Conservation (phyloP, 2,888 invertebrate species). For the Sesamia inferens region DNA sequence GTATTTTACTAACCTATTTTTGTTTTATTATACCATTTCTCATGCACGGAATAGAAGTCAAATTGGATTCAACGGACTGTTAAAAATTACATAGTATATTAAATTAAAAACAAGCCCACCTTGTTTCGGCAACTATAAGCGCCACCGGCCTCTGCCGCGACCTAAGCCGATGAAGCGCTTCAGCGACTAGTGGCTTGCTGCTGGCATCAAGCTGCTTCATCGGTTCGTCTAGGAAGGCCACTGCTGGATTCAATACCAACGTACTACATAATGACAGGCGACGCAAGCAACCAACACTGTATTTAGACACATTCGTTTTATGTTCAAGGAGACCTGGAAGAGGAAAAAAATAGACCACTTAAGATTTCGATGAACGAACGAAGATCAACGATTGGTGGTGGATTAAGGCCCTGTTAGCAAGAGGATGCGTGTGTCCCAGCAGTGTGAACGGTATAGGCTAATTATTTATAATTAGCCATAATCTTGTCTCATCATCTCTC, state of each 20-base stretch:
- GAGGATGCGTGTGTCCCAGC: no score
- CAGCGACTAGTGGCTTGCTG: slow-evolving; percentile 33
- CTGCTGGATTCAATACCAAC: slow-evolving; percentile 29
- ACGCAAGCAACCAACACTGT: slow-evolving; percentile 35
- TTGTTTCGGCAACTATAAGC: slow-evolving; percentile 37
- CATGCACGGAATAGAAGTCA: no score
- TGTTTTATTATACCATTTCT: no score
- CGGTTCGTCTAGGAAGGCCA: slow-evolving; percentile 55
- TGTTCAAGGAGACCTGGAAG: slow-evolving; percentile 34
- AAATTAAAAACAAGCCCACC: slow-evolving; percentile 24
- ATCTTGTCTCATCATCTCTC: no score
- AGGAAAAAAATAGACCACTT: neutral
- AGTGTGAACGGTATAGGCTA: no score
- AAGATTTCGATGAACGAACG: neutral
- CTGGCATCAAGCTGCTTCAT: slow-evolving; percentile 31
- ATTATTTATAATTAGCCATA: no score
- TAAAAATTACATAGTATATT: no score
- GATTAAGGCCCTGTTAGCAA: no score
- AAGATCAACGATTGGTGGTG: no score
- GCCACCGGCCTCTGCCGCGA: slow-evolving; percentile 16
- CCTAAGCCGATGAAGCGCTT: slow-evolving; percentile 26
- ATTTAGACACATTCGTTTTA: slow-evolving; percentile 21
- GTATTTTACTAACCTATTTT: no score
- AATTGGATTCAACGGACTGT: no score
- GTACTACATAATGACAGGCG: slow-evolving; percentile 33